Base-by-base conservation (phyloP, 1,140 invertebrate genomes). In the Wasmannia auropunctata region DNA sequence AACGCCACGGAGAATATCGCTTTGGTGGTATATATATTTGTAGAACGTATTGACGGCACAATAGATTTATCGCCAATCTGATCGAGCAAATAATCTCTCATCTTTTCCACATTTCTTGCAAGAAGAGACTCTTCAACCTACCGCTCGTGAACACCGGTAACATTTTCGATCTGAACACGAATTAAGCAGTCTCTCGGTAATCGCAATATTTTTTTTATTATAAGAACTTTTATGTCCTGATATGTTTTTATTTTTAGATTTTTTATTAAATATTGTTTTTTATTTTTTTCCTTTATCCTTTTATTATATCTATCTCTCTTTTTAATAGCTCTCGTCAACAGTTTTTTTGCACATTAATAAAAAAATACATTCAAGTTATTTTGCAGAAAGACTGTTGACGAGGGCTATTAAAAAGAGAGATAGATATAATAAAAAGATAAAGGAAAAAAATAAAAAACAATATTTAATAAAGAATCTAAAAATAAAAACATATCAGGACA, bases 1-100 rank as follows among this genome's bases (percentile, higher is more conserved):
- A 95, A 96, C 4, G 95, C 96, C 31, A 95, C 90, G 0, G 94
- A 95, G 0, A 95, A 94, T 62, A 96, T 96, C 0, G 96, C 91
- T 72, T 96, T 95, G 1, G 95, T 95, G 0, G 95, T 94, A 49
- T n/a, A n/a, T n/a, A n/a, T 94, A 96, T 58, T 92, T 94, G 0
- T 92, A 91, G 67, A 92, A 89, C 3, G 91, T 54, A 4, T 95
- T 95, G 0, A 92, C 54, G 75, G 63, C 40, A 67, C 76, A 0
- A n/a, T n/a, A 4, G 28, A 25, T 4, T 63, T 31, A 7, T 85
- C 19, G 1, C 56, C 19, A 10, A 87, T 74, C 7, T 91, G 60
- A n/a, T 49, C 16, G 0, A 87, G 51, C 10, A 94, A 40, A 84
- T 92, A 85, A 8, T 89, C 72, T 0, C 58, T 88, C 87, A 94